Evolutionary conservation across 2,797 vertebrate species (phyloP).

Genomic region (Limosa lapponica): DNA sequence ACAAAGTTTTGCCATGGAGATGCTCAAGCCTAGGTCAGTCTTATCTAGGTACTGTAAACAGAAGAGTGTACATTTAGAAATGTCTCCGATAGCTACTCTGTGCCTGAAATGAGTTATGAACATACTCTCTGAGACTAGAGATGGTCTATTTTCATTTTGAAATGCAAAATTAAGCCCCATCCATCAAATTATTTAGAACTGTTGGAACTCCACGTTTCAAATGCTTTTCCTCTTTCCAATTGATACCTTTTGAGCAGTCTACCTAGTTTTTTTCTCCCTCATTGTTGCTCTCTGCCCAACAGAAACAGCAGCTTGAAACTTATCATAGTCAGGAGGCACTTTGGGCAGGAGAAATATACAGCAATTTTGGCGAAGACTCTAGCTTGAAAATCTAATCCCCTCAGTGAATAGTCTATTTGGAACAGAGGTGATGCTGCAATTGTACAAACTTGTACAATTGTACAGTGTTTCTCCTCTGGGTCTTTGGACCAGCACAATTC

Average conservation of each 20-base stretch:
- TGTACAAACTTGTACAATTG: not conserved
- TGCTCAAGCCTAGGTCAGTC: not conserved
- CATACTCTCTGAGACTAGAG: not conserved
- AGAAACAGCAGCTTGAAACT: constrained; percentile 16
- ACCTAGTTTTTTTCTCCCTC: not conserved
- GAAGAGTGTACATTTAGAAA: not conserved
- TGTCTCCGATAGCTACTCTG: not conserved
- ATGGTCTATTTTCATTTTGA: not conserved
- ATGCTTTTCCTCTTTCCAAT: not conserved
- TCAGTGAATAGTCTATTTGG: not conserved
- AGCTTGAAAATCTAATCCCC: not conserved
- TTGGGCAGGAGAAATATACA: not conserved
- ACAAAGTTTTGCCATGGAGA: not conserved
- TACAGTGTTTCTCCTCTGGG: not conserved
- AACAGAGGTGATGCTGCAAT: not conserved
- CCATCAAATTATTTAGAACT: not conserved
- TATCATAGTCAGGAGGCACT: not conserved
- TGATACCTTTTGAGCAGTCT: not conserved
- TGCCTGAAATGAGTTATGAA: not conserved
- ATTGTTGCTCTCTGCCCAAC: not conserved
- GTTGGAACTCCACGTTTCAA: not conserved
- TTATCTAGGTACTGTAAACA: not conserved
- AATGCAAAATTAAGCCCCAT: not conserved
- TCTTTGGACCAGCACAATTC: not conserved
- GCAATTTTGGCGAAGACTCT: not conserved